phyloP scores from a whole-genome alignment of 2,797 vertebrate genomes.

The Luscinia megarhynchos region DNA sequence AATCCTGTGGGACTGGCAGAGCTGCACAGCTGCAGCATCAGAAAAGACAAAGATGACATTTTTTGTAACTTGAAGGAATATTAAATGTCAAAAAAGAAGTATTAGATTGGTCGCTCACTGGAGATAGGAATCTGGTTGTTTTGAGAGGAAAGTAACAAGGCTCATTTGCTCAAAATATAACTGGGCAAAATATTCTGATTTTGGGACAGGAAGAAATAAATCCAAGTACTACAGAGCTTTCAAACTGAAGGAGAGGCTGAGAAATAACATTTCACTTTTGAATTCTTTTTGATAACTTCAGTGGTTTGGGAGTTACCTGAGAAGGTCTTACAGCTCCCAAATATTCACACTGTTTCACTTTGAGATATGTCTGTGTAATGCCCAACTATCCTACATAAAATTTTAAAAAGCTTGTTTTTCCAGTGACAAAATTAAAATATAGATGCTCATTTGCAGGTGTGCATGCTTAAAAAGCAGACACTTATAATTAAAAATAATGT shows the following conservation, averaged over 20 bases:
- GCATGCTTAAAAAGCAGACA: background rate
- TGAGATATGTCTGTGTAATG: background rate
- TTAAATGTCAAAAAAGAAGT: background rate
- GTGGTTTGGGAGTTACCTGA: background rate
- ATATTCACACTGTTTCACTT: background rate
- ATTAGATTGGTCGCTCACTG: background rate
- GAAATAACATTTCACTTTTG: background rate
- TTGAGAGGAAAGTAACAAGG: background rate
- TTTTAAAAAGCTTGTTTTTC: fast-evolving
- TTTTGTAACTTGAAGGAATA: background rate
- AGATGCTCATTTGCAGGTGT: background rate
- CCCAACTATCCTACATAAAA: fast-evolving
- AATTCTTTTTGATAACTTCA: constrained; percentile 11
- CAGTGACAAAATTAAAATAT: background rate
- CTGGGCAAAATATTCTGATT: background rate
- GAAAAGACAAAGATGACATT: background rate
- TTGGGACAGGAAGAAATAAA: background rate
- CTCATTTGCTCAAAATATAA: background rate
- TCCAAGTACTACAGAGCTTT: background rate
- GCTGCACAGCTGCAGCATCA: background rate
- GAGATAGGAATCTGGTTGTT: background rate
- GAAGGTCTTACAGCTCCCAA: background rate
- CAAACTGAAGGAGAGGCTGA: background rate
- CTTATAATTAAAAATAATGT: background rate
- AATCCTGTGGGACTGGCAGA: background rate